Conservation (phyloP, 2,888 invertebrate genomes). For the Trachelus tabidus region DNA sequence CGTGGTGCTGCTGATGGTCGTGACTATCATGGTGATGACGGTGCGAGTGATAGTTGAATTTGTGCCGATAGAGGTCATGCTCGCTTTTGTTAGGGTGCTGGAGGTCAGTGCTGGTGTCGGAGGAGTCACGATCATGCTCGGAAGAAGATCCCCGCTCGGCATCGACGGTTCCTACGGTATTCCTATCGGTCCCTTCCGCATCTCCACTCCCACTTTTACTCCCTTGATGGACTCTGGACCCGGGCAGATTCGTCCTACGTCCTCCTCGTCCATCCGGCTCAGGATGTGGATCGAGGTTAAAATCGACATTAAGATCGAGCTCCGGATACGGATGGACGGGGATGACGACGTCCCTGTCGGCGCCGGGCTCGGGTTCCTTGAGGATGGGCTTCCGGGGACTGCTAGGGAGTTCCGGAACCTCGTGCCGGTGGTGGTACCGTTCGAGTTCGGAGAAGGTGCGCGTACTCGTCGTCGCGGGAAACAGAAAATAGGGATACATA, state of each 20-base stretch:
- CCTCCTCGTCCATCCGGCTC: slow-evolving; percentile 12
- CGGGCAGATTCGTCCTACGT: slow-evolving; percentile 26
- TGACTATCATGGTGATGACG: slow-evolving; percentile 52
- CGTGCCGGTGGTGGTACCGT: slow-evolving; percentile 19
- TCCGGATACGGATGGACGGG: neutral
- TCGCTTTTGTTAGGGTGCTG: slow-evolving; percentile 36
- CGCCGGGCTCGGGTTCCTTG: slow-evolving; percentile 33
- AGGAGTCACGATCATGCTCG: slow-evolving; percentile 60
- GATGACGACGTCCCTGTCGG: neutral
- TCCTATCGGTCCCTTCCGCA: slow-evolving; percentile 1
- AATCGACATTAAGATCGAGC: neutral
- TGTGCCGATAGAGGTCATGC: slow-evolving; percentile 27
- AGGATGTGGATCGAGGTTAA: neutral
- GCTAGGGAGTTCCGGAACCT: slow-evolving; percentile 20
- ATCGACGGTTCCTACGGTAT: slow-evolving; percentile 1
- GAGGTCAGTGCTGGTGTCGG: slow-evolving; percentile 48
- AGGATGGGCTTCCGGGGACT: slow-evolving; percentile 25
- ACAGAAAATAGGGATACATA: slow-evolving; percentile 73
- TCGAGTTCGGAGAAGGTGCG: slow-evolving; percentile 38
- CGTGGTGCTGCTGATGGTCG: slow-evolving; percentile 50
- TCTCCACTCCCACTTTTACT: slow-evolving; percentile 20
- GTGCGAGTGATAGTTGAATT: slow-evolving; percentile 62
- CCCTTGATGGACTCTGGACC: slow-evolving; percentile 12
- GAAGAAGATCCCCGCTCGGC: slow-evolving; percentile 28
- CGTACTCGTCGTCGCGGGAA: slow-evolving; percentile 69